These are phyloP conservation scores for Phyllotreta cruciferae DNA, from an alignment of 2,888 invertebrate genomes.

Conservation along the genomic window DNA sequence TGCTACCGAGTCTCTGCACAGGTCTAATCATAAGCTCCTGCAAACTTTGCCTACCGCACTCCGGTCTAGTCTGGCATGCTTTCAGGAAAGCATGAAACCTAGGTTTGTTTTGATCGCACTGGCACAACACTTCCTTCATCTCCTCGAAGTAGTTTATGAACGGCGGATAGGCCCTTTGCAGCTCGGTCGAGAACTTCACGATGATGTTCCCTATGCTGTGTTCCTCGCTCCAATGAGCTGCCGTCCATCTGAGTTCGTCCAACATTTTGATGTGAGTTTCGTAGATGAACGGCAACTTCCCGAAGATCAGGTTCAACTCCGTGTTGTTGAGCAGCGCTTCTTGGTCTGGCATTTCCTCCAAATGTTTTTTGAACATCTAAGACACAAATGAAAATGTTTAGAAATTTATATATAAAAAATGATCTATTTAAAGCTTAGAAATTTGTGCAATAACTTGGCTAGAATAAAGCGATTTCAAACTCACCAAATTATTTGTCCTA, in stretches of 20 bases:
- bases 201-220: conserved; percentile 77
- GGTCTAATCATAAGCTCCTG: conserved; percentile 97
- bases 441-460: not conserved
- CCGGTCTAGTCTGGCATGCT: conserved; percentile 91
- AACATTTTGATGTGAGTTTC: conserved; percentile 87
- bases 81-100: conserved; percentile 98
- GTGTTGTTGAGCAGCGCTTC: conserved; percentile 86
- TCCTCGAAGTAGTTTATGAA: conserved; percentile 99
- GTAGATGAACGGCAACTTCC: conserved; percentile 92
- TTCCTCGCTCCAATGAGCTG: conserved; percentile 88
- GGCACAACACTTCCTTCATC: conserved; percentile 90
- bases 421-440: not conserved
- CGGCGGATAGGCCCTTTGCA: conserved; percentile 95
- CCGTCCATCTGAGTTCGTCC: conserved; percentile 70
- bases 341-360: conserved; percentile 86
- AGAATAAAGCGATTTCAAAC: too few relatives aligned
- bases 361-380: conserved; percentile 92
- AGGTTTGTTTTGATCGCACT: conserved; percentile 91
- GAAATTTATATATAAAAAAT: not conserved
- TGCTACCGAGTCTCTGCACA: conserved; percentile 96
- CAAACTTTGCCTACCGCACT: conserved; percentile 94
- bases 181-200: conserved; percentile 79
- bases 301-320: conserved; percentile 94
- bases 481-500: too few relatives aligned
- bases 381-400: conserved; percentile 42